Base-by-base conservation (phyloP, 1,140 invertebrate species). In the Ctenoplectra terminalis region DNA sequence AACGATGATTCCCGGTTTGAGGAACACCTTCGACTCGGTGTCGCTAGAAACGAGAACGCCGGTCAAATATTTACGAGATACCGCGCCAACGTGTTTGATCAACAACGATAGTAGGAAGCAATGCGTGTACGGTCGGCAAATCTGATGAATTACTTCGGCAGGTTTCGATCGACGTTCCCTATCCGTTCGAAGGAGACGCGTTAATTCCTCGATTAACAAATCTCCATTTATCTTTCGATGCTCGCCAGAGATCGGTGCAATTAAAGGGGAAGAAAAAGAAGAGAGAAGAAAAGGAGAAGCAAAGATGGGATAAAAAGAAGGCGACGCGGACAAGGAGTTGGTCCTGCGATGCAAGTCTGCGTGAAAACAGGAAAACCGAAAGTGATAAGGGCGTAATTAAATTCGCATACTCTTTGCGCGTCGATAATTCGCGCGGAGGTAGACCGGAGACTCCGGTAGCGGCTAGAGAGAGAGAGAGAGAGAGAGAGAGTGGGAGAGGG, bases 141-240 rank as follows among this genome's bases (percentile, higher is more conserved):
- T 66, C 29, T 31, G 63, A 77, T 34, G 63, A 43, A 31, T 37
- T 43, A 67, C 9, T 26, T 17, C 26, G 13, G 29, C 3, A 29
- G 2, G 17, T 13, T n/a, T 0, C 56, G 15, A 8, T 34, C 17
- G 31, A 31, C 60, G 23, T 34, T 40, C 40, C 20, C 20, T 60
- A 31, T 73, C 37, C 43, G 9, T 17, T 7, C 13, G n/a, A 7
- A 29, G 31, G 20, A n/a, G 46, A 34, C 64, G 17, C 40, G 66
- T 71, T 60, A 71, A 50, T 71, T 78, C 61, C 54, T 76, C 73
- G 81, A 84, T 76, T 82, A 77, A 84, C 74, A 56, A 69, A 77
- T 77, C 74, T 66, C 73, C 60, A 54, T 66, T 76, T 76, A 76
- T 66, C 73, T 76, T 46, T 9, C n/a, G 46, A 54, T 66, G 34